phyloP scores from a whole-genome alignment of 2,888 invertebrate species.

The Cyaniris semiargus region DNA sequence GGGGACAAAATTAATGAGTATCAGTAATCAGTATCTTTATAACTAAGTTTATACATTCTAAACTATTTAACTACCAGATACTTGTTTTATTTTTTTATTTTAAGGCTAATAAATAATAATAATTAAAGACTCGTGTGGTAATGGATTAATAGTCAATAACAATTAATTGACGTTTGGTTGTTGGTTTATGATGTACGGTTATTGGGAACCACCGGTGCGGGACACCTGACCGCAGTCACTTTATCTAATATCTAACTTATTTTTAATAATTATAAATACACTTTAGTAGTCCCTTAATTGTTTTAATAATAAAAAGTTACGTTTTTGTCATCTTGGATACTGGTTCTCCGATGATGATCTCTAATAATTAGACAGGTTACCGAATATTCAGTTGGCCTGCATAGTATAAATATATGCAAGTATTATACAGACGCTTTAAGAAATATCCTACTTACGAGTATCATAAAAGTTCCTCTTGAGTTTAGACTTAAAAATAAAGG shows the following conservation, averaged over 20 bases:
- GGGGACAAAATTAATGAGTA: background rate
- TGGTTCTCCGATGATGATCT: no score
- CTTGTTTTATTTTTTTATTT: background rate
- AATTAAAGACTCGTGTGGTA: background rate
- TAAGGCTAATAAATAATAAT: background rate
- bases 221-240: background rate
- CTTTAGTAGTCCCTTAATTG: background rate
- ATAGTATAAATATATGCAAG: no score
- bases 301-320: background rate
- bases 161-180: background rate
- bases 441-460: no score
- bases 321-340: background rate
- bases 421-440: no score
- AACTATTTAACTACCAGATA: background rate
- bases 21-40: background rate
- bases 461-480: no score
- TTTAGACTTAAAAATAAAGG: no score
- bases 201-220: background rate
- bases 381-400: no score
- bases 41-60: background rate
- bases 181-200: background rate
- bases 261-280: background rate
- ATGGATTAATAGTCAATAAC: background rate
- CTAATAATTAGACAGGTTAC: no score
- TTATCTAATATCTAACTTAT: background rate